Percentiles rank a stretch among this genome's conserved stretches.
Evolutionary conservation across 2,797 vertebrate genomes (phyloP).

Genomic region (Etheostoma nigrum): DNA sequence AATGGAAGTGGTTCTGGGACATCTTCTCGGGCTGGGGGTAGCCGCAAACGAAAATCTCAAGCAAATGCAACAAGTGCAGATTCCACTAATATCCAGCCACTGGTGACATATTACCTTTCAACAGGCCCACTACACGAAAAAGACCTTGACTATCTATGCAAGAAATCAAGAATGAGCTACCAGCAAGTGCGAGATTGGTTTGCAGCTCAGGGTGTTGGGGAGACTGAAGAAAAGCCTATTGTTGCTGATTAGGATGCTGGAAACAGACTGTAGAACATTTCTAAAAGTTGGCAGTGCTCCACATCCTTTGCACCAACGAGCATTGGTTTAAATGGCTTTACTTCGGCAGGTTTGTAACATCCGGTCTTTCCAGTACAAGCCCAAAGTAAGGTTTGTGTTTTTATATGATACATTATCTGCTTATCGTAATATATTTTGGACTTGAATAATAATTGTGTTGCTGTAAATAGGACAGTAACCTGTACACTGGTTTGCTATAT

Average conservation of each 20-base stretch:
- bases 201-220: constrained; percentile 81
- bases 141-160: constrained; percentile 88
- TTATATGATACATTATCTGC: constrained; percentile 75
- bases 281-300: constrained; percentile 43
- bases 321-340: constrained; percentile 79
- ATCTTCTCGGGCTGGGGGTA: constrained; percentile 61
- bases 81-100: constrained; percentile 80
- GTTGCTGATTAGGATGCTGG: constrained; percentile 80
- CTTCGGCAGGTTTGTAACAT: constrained; percentile 70
- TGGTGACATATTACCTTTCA: constrained; percentile 85
- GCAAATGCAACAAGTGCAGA: constrained; percentile 61
- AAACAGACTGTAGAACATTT: constrained; percentile 50
- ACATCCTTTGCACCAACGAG: constrained; percentile 50
- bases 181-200: constrained; percentile 92
- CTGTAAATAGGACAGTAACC: constrained; percentile 76
- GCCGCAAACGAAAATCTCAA: constrained; percentile 81
- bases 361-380: constrained; percentile 76
- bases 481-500: constrained; percentile 82
- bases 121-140: constrained; percentile 85
- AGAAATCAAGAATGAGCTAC: constrained; percentile 89
- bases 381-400: constrained; percentile 66
- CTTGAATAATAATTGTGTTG: constrained; percentile 73
- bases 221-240: constrained; percentile 82
- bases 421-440: constrained; percentile 79
- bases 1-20: constrained; percentile 63